Conservation (phyloP, 1,140 invertebrate species). For the Drosophila bifasciata region DNA sequence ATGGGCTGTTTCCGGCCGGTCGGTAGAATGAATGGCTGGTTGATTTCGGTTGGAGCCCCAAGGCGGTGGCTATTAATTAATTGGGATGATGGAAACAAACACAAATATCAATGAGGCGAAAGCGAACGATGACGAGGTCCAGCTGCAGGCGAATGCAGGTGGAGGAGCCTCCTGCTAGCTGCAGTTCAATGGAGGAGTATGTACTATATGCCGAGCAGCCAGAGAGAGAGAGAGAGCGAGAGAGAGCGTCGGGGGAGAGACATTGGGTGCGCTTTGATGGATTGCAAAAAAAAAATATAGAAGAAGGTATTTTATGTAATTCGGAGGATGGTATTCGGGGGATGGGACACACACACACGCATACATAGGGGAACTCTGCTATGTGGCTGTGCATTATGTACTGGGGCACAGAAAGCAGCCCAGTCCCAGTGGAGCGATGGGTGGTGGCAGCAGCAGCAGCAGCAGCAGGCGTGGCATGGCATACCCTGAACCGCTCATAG, state of each 20-base stretch:
- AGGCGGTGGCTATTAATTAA: slow-evolving; percentile 59
- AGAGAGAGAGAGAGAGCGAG: no score
- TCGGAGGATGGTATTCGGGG: slow-evolving; percentile 17
- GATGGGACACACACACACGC: not conserved
- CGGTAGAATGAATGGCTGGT: not conserved
- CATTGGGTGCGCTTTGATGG: slow-evolving; percentile 65
- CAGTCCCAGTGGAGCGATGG: no score
- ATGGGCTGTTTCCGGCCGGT: no score
- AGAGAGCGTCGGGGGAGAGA: not conserved
- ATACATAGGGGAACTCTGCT: not conserved
- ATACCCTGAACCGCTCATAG: slow-evolving; percentile 56
- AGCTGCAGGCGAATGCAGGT: slow-evolving; percentile 40
- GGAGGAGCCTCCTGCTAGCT: not conserved
- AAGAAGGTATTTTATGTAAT: slow-evolving; percentile 73
- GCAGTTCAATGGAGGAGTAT: slow-evolving; percentile 26
- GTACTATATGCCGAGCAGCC: no score
- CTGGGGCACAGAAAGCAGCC: no score
- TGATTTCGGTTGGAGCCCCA: slow-evolving; percentile 13
- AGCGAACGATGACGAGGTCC: slow-evolving; percentile 19
- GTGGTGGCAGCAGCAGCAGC: no score
- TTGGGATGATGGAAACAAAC: slow-evolving; percentile 24
- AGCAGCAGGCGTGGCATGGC: slow-evolving; percentile 38
- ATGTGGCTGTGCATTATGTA: not conserved
- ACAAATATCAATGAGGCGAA: slow-evolving; percentile 44
- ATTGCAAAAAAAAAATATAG: slow-evolving; percentile 52